Percentiles rank a stretch among this genome's conserved stretches.
phyloP scores from a whole-genome alignment of 2,888 invertebrate genomes.

The Microchrysa polita region DNA sequence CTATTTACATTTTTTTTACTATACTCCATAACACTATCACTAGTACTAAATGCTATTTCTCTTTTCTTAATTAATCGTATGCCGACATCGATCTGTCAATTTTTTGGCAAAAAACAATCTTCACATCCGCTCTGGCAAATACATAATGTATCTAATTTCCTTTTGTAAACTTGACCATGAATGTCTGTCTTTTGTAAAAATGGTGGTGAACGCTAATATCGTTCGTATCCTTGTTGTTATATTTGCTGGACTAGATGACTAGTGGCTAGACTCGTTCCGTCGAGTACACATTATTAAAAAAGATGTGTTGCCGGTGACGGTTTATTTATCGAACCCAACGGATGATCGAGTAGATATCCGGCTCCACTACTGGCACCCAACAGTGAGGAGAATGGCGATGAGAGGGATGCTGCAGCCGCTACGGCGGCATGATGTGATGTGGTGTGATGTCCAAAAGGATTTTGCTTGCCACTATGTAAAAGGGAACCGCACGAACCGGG shows the following conservation, averaged over 20 bases:
- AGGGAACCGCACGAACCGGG: conserved; percentile 50
- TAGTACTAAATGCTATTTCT: neutral
- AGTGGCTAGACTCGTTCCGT: too few species aligned
- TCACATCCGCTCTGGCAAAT: too few species aligned
- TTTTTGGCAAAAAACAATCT: too few species aligned
- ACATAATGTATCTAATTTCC: too few species aligned
- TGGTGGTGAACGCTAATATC: too few species aligned
- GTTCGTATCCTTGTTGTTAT: too few species aligned
- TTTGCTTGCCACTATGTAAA: conserved; percentile 48
- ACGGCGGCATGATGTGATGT: conserved; percentile 51
- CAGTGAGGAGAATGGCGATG: conserved; percentile 53
- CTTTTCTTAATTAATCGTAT: too few species aligned
- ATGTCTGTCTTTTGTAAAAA: neutral
- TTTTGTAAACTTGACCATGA: neutral
- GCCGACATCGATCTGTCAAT: too few species aligned
- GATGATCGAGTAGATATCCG: conserved; percentile 53
- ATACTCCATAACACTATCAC: neutral
- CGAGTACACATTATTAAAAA: conserved; percentile 23
- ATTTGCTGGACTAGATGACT: too few species aligned
- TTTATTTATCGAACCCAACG: conserved; percentile 51
- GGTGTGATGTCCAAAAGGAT: conserved; percentile 49
- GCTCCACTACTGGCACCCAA: conserved; percentile 51
- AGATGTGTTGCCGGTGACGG: conserved; percentile 37
- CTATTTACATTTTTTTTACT: conserved; percentile 35
- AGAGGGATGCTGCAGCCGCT: conserved; percentile 51